Conservation (phyloP, 2,113 vertebrate genomes). For the Amia ocellicauda region DNA sequence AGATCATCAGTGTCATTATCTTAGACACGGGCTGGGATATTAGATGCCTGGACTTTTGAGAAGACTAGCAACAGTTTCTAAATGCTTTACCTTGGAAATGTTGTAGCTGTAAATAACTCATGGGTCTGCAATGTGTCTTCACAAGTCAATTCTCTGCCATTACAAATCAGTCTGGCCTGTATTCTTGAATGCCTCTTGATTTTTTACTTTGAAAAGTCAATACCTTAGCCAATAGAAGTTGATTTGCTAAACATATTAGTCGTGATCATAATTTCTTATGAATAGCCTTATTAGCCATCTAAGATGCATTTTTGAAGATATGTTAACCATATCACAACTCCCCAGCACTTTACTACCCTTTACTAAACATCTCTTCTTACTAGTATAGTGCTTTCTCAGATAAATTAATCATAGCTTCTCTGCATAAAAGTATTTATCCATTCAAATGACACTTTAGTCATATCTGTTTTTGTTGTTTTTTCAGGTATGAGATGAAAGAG, state of each 20-base stretch:
- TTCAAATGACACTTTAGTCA: no score
- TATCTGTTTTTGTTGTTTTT: no score
- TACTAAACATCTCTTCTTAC: no score
- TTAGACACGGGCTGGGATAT: no score
- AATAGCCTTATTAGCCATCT: conserved; percentile 42
- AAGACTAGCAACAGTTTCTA: no score
- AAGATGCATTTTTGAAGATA: conserved; percentile 18
- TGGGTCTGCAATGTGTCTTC: conserved; percentile 33
- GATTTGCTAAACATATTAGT: conserved; percentile 53
- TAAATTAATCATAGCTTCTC: neutral
- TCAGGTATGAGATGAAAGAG: no score
- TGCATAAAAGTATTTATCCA: no score
- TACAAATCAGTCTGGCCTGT: conserved; percentile 49
- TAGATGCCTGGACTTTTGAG: no score
- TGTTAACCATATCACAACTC: conserved; percentile 17
- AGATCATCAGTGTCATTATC: no score
- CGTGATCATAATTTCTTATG: conserved; percentile 43
- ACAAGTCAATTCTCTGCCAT: conserved; percentile 48
- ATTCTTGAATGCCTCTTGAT: conserved; percentile 38
- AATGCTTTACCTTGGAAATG: conserved; percentile 35
- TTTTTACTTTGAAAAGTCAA: conserved; percentile 54
- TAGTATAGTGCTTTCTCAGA: no score
- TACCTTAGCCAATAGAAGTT: conserved; percentile 47
- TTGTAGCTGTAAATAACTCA: conserved; percentile 29
- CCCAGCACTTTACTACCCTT: conserved; percentile 18